Conservation (phyloP, 2,888 invertebrate species). For the Apamea epomidion region DNA sequence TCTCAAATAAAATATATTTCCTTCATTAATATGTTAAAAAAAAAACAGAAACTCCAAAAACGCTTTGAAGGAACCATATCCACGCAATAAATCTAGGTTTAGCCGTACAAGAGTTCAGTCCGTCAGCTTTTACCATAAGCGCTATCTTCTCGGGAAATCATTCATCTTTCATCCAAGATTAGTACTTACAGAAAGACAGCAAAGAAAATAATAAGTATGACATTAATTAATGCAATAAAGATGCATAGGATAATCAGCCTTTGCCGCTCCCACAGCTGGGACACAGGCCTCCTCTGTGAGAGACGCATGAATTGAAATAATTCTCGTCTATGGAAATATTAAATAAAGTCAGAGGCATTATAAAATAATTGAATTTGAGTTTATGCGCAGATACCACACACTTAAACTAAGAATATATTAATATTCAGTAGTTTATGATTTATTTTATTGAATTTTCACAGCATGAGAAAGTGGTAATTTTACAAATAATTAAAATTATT, state of each 20-base stretch:
- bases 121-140: neutral
- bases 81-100: neutral
- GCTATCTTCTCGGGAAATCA: slow-evolving; percentile 18
- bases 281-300: neutral
- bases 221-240: slow-evolving; percentile 6
- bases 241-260: neutral
- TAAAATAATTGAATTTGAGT: slow-evolving; percentile 35
- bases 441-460: neutral
- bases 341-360: slow-evolving; percentile 23
- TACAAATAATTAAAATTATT: neutral
- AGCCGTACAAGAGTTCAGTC: neutral
- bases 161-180: slow-evolving; percentile 23
- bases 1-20: too few species aligned
- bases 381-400: slow-evolving; percentile 11
- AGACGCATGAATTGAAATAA: slow-evolving; percentile 3
- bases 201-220: neutral
- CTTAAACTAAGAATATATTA: slow-evolving; percentile 9
- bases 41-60: too few species aligned
- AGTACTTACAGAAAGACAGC: neutral
- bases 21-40: too few species aligned
- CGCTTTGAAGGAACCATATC: neutral
- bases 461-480: neutral
- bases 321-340: neutral
- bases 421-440: neutral
- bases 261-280: neutral